Evolutionary conservation across 1,140 invertebrate species (phyloP), one percentile per base, ranked within the genome.

Genomic region (Carcinoscorpius rotundicauda): DNA sequence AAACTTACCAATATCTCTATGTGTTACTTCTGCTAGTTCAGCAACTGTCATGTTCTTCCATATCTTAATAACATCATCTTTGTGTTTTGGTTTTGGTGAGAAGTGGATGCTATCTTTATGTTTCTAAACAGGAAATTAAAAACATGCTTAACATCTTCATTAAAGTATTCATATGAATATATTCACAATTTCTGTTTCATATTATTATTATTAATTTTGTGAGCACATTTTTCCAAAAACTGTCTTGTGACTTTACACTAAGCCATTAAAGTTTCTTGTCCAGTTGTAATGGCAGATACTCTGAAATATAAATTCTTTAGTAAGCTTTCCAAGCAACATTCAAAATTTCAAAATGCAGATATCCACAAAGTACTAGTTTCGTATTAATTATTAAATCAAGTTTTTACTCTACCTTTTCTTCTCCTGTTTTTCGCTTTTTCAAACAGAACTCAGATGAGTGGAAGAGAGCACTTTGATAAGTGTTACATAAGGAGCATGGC

Each of bases 11-110:
- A 82, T 64, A 77, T 82, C 76, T 75, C 80, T 83, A 29, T 80
- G 73, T 9, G 86, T 65, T 1, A 82, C 78, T 61, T 81, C 72
- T 49, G 87, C 84, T 67, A 94, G 76, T 73, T 93, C 85, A 58
- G 73, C 66, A 0, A 92, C 82, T 8, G 85, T 90, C 81, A 93
- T 92, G 71, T 86, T 82, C 60, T 80, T 79, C 89, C 89, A 93
- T 64, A 91, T 77, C 63, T 83, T 80, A 5, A 87, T 75, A 10
- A 84, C 74, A 49, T 61, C 58, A 10, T 29, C 29, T 29, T 29
- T 29, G 29, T 73, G 73, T 63, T 78, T 79, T 52, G 75, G 64
- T 73, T 82, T 82, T 10, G 79, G 78, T 6, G 77, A 74, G 68
- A 78, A 80, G 69, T 82, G 77, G 62, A 81, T 78, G 63, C 79